A percentile compares a stretch with the other conserved stretches of the same genome.
phyloP scores from a whole-genome alignment of 2,797 vertebrate genomes.

The Poecilia picta region DNA sequence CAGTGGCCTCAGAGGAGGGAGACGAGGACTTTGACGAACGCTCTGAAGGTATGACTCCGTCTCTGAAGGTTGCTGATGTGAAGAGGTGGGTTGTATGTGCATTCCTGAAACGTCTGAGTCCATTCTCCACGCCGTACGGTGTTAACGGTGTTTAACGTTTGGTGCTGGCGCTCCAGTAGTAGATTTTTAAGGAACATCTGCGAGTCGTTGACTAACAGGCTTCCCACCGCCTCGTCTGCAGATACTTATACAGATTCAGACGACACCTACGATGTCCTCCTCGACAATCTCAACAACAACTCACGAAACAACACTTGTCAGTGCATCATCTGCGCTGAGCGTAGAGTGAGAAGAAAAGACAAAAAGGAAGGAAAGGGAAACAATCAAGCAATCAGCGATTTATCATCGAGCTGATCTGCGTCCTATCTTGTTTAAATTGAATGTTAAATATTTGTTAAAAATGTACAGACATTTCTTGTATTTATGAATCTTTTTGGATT shows the following conservation, averaged over 20 bases:
- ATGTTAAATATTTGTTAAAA: conserved; percentile 20
- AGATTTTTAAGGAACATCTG: conserved; percentile 2
- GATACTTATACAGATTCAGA: conserved; percentile 58
- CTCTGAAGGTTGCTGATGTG: not conserved
- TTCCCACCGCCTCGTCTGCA: conserved; percentile 40
- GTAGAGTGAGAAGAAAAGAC: conserved; percentile 35
- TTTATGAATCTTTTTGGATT: conserved; percentile 10
- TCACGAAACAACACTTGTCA: conserved; percentile 23
- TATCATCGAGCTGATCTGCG: not conserved
- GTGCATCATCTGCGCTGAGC: conserved; percentile 44
- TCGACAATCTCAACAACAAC: conserved; percentile 48
- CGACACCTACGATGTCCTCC: conserved; percentile 53
- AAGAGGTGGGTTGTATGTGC: not conserved
- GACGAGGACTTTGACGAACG: conserved; percentile 98
- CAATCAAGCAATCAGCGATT: conserved; percentile 7
- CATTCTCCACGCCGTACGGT: not conserved
- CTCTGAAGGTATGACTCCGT: conserved; percentile 87
- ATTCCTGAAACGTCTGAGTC: not conserved
- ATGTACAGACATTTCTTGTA: conserved; percentile 8
- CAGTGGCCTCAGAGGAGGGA: conserved; percentile 97
- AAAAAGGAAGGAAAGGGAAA: conserved; percentile 29
- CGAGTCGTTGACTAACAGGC: conserved; percentile 36
- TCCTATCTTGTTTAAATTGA: conserved; percentile 14
- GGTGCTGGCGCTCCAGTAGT: not conserved
- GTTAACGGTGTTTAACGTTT: not conserved